Evolutionary conservation across 2,113 vertebrate genomes (phyloP), one percentile per base, ranked within the genome.

Genomic region (Oxyruncus cristatus): DNA sequence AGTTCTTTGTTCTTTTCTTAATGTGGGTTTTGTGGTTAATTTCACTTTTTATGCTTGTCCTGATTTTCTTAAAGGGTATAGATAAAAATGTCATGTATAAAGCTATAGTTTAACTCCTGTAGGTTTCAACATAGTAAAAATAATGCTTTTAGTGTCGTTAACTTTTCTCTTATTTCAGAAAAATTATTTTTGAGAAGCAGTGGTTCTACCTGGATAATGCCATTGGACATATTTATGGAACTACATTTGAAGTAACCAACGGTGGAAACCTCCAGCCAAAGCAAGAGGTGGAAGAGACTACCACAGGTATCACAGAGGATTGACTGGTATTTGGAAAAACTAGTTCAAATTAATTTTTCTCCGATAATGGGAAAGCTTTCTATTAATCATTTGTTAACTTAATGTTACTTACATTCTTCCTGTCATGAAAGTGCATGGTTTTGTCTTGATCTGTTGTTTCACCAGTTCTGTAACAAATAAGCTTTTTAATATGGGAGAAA

Each of bases 181-280:
- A 99, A 97, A 96, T 99, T 32, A 98, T 98, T 81, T 99, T 99
- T 98, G 99, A 99, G 98, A 99, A 99, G 94, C 99, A 99, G 93
- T 99, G 99, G 99, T 98, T 99, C 79, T 99, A 98, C 94, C 83
- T 99, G 96, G 99, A 99, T 71, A 99, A 99, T 6, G 97, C 98
- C 11, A 98, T 99, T 3, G 99, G 99, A 26, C 98, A 99, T 33
- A 66, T 97, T 79, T 99, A 99, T 49, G 98, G 99, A 66, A 98
- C 98, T 41, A 98, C 98, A 0, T 99, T 99, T 97, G 99, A 99
- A 92, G 98, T 99, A 14, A 97, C 97, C 14, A 89, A 91, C 39
- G 99, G 99, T 68, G 99, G 99, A 53, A 97, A 81, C 66, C 98
- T 99, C 63, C 98, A 99, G 96, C 98, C 97, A 42, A 98, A 97